Evolutionary conservation across 2,888 invertebrate species (phyloP).

Genomic region (Eudiplozoon nipponicum): DNA sequence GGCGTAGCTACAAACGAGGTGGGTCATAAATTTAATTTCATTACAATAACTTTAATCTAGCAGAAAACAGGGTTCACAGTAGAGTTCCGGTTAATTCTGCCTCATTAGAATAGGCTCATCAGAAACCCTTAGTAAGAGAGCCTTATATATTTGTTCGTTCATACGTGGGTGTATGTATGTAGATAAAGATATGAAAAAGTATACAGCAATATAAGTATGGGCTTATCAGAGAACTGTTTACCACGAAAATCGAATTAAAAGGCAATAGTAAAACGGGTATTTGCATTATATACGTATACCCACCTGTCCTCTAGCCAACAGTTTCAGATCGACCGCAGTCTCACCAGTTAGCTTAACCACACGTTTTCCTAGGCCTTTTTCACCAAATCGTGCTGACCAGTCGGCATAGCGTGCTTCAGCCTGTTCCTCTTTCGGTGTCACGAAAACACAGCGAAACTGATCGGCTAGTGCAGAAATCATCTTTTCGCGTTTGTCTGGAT

Average conservation of each 20-base stretch:
- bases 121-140: too few relatives aligned
- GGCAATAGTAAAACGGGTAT: not conserved
- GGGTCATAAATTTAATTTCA: too few relatives aligned
- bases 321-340: conserved; percentile 72
- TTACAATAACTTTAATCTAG: too few relatives aligned
- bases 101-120: too few relatives aligned
- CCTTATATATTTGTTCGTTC: too few relatives aligned
- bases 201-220: too few relatives aligned
- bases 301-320: conserved; percentile 31
- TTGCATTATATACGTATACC: conserved; percentile 9
- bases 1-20: too few relatives aligned
- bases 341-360: conserved; percentile 67
- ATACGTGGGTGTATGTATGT: conserved; percentile 18
- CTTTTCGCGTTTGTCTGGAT: not conserved
- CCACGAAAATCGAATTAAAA: too few relatives aligned
- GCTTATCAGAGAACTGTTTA: too few relatives aligned
- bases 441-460: conserved; percentile 50
- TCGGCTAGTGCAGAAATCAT: conserved; percentile 19
- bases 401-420: conserved; percentile 49
- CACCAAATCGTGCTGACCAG: conserved; percentile 56
- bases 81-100: too few relatives aligned
- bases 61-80: too few relatives aligned
- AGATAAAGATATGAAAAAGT: conserved; percentile 13
- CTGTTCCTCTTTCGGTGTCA: conserved; percentile 57
- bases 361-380: conserved; percentile 37